phyloP scores from a whole-genome alignment of 2,113 vertebrate species.

The Ia io region DNA sequence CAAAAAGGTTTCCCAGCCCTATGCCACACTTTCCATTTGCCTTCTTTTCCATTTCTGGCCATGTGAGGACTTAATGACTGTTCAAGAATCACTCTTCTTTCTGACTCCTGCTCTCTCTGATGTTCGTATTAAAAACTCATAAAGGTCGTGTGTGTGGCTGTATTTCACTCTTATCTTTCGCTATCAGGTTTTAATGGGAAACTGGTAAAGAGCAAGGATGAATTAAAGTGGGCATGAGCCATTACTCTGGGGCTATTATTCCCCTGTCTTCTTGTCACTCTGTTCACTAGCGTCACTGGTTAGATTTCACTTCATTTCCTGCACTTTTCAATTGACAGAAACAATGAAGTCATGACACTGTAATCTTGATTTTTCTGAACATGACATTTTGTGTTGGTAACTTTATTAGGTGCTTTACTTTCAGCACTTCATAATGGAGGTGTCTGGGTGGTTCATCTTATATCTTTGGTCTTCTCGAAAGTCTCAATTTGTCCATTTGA shows the following conservation, averaged over 20 bases:
- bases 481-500: neutral
- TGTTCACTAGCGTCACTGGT: neutral
- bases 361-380: conserved; percentile 45
- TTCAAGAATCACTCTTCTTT: conserved; percentile 1
- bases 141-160: neutral
- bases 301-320: conserved; percentile 50
- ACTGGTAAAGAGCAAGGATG: neutral
- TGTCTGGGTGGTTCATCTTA: neutral
- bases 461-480: neutral
- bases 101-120: conserved; percentile 32
- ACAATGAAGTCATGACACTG: neutral
- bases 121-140: conserved; percentile 11
- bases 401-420: conserved; percentile 48
- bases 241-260: conserved; percentile 41
- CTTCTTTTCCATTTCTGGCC: neutral
- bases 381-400: conserved; percentile 38
- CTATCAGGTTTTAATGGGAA: conserved; percentile 5
- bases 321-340: conserved; percentile 1
- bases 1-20: neutral
- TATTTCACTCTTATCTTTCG: neutral
- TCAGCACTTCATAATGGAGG: neutral
- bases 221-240: conserved; percentile 45
- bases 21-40: neutral
- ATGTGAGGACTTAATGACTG: neutral
- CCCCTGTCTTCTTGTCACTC: conserved; percentile 43